Percentiles rank a stretch among this genome's conserved stretches.
phyloP scores from a whole-genome alignment of 2,797 vertebrate genomes.

The Falco rusticolus region DNA sequence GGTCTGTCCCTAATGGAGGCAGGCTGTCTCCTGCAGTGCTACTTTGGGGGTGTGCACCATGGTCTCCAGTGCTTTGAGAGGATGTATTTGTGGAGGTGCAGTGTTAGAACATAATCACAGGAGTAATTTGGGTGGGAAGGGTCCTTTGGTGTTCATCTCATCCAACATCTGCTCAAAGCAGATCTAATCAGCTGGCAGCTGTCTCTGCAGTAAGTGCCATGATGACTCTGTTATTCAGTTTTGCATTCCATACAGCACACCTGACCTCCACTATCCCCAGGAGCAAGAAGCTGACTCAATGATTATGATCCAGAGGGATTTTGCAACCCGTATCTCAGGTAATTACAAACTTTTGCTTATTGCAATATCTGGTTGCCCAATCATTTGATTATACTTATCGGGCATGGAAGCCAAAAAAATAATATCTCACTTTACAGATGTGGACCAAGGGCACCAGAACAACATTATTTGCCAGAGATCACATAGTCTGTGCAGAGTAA shows the following conservation, averaged over 20 bases:
- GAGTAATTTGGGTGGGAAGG: neutral
- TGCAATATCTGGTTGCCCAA: neutral
- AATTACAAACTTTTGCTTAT: neutral
- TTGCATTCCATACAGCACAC: neutral
- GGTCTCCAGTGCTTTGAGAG: neutral
- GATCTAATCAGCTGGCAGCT: neutral
- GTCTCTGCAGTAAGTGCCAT: neutral
- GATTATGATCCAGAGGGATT: neutral
- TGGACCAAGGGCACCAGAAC: neutral
- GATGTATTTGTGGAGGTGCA: neutral
- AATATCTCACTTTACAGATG: neutral
- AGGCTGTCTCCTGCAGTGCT: neutral
- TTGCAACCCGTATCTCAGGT: neutral
- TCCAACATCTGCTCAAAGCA: neutral
- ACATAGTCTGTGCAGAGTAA: neutral
- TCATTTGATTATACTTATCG: neutral
- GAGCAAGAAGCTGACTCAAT: neutral
- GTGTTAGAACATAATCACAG: neutral
- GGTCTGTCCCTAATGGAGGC: neutral
- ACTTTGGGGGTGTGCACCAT: fast-evolving
- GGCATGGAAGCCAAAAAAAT: neutral
- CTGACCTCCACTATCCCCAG: neutral
- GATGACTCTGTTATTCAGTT: neutral
- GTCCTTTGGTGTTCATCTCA: neutral
- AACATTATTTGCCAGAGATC: neutral